These are phyloP conservation scores for Aethina tumida DNA, from an alignment of 1,140 invertebrate genomes.

Conservation along the genomic window DNA sequence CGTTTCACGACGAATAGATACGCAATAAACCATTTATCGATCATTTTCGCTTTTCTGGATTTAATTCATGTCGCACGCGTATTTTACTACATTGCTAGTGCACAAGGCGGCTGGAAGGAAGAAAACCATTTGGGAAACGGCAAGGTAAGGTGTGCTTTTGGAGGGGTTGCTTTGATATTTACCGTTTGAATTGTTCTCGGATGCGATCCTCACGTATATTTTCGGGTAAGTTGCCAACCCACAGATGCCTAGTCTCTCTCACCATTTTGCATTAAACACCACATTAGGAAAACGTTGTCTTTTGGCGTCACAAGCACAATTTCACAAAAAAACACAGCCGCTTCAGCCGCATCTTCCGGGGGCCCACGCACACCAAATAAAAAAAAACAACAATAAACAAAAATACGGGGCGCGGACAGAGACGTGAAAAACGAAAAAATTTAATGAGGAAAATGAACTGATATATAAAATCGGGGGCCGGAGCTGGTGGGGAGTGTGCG, in stretches of 20 bases:
- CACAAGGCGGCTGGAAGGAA: too few relatives aligned
- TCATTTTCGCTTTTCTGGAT: too few relatives aligned
- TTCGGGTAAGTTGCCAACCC: slow-evolving; percentile 99
- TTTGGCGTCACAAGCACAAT: slow-evolving; percentile 35
- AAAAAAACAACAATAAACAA: slow-evolving; percentile 1
- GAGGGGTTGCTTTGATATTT: slow-evolving; percentile 37
- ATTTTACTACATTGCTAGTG: too few relatives aligned
- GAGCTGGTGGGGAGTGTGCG: too few relatives aligned
- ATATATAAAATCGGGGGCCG: too few relatives aligned
- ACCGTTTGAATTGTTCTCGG: slow-evolving; percentile 96
- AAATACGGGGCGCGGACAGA: slow-evolving; percentile 1
- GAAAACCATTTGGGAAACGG: too few relatives aligned
- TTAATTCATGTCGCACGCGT: too few relatives aligned
- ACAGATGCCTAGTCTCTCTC: slow-evolving; percentile 99
- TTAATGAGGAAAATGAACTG: too few relatives aligned
- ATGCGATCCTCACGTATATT: slow-evolving; percentile 92
- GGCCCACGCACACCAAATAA: slow-evolving; percentile 13
- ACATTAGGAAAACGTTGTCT: slow-evolving; percentile 56
- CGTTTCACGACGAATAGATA: too few relatives aligned
- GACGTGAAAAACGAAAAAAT: neutral
- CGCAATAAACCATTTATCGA: too few relatives aligned
- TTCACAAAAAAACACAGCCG: slow-evolving; percentile 34
- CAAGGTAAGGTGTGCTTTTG: too few relatives aligned
- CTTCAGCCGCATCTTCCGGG: slow-evolving; percentile 29
- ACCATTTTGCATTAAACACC: slow-evolving; percentile 86